A percentile compares a stretch with the other conserved stretches of the same genome.
These are phyloP conservation scores for Ephestia elutella DNA, from an alignment of 1,140 invertebrate genomes.

Conservation along the genomic window DNA sequence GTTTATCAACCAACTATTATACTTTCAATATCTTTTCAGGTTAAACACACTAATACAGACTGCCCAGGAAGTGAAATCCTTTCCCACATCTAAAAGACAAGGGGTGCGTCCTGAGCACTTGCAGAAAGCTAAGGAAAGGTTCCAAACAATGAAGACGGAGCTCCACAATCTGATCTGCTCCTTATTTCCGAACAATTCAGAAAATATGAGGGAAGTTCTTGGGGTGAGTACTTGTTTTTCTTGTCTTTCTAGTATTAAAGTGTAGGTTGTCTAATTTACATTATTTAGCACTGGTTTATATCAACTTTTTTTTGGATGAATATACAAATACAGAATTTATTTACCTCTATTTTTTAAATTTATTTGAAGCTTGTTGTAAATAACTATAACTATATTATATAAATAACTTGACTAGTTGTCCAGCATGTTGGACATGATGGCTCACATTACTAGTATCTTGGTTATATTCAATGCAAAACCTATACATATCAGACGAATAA, in stretches of 20 bases:
- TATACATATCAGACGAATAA: too few species aligned
- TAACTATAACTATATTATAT: too few species aligned
- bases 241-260: background rate
- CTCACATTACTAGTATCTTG: too few species aligned
- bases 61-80: constrained; percentile 41
- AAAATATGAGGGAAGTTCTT: constrained; percentile 41
- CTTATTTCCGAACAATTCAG: constrained; percentile 42
- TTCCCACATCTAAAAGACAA: constrained; percentile 27
- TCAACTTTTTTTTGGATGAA: too few species aligned
- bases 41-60: constrained; percentile 38
- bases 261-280: too few species aligned
- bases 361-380: too few species aligned
- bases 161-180: constrained; percentile 51
- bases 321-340: too few species aligned
- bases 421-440: too few species aligned
- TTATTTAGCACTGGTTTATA: too few species aligned
- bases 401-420: too few species aligned
- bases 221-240: constrained; percentile 39
- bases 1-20: background rate
- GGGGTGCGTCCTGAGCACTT: constrained; percentile 40
- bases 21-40: constrained; percentile 19
- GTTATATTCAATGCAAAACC: too few species aligned
- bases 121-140: constrained; percentile 50
- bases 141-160: constrained; percentile 47
- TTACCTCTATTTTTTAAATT: too few species aligned